Conservation (phyloP, 2,113 vertebrate genomes). For the Rhizomys pruinosus region DNA sequence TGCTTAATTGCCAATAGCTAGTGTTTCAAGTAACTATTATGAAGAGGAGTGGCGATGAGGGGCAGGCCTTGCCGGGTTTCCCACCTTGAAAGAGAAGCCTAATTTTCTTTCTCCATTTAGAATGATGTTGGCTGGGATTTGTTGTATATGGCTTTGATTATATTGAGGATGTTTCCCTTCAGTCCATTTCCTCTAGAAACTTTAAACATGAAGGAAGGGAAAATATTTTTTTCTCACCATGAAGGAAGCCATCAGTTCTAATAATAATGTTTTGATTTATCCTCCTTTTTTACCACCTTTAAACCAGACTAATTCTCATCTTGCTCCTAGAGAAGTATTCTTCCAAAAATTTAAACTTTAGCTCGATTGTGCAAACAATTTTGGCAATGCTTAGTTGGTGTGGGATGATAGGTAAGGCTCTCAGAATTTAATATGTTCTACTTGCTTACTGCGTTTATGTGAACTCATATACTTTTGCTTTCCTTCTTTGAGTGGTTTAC, state of each 20-base stretch:
- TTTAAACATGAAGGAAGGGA: too few relatives aligned
- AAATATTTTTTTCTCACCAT: slow-evolving; percentile 3
- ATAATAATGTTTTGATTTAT: slow-evolving; percentile 5
- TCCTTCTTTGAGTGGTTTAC: not conserved
- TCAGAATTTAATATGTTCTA: not conserved
- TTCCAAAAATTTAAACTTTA: slow-evolving; percentile 34
- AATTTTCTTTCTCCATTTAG: too few relatives aligned
- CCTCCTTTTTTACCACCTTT: not conserved
- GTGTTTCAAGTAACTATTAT: too few relatives aligned
- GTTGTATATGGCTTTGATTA: too few relatives aligned
- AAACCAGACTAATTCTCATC: slow-evolving; percentile 3
- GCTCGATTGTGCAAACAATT: not conserved
- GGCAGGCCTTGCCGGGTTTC: too few relatives aligned
- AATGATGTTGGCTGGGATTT: too few relatives aligned
- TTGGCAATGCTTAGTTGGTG: not conserved
- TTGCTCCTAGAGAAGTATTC: slow-evolving; percentile 2
- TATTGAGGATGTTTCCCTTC: too few relatives aligned
- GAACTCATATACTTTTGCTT: not conserved
- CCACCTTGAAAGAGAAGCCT: too few relatives aligned
- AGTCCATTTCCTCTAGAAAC: too few relatives aligned
- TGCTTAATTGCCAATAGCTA: too few relatives aligned
- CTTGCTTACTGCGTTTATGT: not conserved
- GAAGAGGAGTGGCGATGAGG: too few relatives aligned
- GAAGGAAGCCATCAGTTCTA: not conserved
- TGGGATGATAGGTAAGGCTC: not conserved